Evolutionary conservation across 35 echinoderm and acorn worm species (phyloP).

Genomic region (Heliocidaris tuberculata): DNA sequence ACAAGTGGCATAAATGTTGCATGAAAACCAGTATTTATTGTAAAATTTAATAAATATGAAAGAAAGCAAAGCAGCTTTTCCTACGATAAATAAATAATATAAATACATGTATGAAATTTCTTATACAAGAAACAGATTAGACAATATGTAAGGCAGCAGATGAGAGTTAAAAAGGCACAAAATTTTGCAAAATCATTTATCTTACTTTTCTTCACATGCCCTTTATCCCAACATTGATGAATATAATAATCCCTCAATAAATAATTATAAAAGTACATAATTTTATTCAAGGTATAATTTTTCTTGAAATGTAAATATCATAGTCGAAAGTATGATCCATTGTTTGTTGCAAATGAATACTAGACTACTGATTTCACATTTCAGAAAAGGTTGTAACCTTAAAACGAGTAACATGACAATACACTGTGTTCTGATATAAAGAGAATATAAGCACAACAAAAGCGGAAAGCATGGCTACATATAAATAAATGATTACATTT

Average conservation of each 20-base stretch:
- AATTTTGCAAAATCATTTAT: neutral
- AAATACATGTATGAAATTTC: neutral
- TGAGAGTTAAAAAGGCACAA: neutral
- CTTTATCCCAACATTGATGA: neutral
- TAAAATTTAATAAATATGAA: neutral
- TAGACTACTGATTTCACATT: neutral
- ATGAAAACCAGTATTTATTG: neutral
- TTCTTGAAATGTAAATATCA: no score
- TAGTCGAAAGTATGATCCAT: neutral
- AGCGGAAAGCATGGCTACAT: neutral
- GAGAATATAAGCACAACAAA: neutral
- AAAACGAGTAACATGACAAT: neutral
- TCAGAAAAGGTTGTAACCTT: neutral
- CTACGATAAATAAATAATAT: neutral
- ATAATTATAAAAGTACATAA: neutral
- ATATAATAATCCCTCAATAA: neutral
- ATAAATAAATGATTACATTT: neutral
- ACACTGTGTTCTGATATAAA: neutral
- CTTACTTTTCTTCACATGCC: neutral
- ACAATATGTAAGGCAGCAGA: neutral
- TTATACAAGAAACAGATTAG: neutral
- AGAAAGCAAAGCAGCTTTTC: neutral
- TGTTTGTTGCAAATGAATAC: neutral
- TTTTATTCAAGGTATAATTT: neutral
- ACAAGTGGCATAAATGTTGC: neutral